phyloP scores from a whole-genome alignment of 2,888 invertebrate species.

The Ypsolopha sequella region DNA sequence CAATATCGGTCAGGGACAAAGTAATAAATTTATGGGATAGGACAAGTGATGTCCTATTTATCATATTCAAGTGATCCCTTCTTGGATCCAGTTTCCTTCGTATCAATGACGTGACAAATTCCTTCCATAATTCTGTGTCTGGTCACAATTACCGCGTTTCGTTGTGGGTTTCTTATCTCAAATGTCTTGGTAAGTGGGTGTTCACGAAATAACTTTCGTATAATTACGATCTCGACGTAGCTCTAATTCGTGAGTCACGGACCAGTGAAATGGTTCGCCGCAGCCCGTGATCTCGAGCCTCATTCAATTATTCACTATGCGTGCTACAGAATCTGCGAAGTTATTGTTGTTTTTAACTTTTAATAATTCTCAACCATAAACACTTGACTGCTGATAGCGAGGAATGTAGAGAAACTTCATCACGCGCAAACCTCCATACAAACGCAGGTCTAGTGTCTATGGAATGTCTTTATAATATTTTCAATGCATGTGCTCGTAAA shows the following conservation, averaged over 20 bases:
- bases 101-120: background rate
- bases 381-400: background rate
- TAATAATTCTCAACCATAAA: constrained; percentile 21
- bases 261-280: constrained; percentile 55
- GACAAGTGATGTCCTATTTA: background rate
- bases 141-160: background rate
- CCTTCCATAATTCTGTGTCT: background rate
- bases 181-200: constrained; percentile 25
- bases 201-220: constrained; percentile 54
- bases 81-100: background rate
- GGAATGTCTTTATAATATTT: too few species aligned
- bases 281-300: constrained; percentile 32
- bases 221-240: constrained; percentile 60
- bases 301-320: constrained; percentile 48
- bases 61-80: background rate
- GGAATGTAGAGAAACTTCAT: background rate
- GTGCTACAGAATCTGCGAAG: constrained; percentile 48
- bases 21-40: background rate
- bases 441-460: too few species aligned
- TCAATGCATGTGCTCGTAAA: too few species aligned
- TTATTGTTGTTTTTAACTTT: constrained; percentile 19
- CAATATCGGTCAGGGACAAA: too few species aligned
- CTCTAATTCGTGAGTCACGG: constrained; percentile 69
- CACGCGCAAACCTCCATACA: too few species aligned
- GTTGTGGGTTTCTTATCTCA: background rate